Evolutionary conservation across 2,113 vertebrate genomes (phyloP).

Genomic region (Psephotus haematonotus): DNA sequence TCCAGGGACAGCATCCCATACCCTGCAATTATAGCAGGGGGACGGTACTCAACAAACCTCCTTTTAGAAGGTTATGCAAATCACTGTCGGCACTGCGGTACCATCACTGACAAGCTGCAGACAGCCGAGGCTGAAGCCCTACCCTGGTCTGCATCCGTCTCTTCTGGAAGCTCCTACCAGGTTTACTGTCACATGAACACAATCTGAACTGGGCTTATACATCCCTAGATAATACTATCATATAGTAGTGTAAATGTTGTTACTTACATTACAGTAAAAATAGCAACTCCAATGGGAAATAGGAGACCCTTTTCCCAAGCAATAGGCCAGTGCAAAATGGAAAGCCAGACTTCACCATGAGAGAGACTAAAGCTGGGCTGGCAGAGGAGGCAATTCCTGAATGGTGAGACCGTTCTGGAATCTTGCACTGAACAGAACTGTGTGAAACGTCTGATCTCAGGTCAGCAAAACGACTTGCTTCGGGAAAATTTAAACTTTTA

Average conservation of each 20-base stretch:
- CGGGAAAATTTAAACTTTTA: neutral
- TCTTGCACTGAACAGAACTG: neutral
- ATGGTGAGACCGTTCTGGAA: neutral
- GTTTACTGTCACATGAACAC: neutral
- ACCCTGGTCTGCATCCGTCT: rapidly evolving
- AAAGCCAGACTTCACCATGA: neutral
- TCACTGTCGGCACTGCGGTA: rapidly evolving
- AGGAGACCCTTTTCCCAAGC: neutral
- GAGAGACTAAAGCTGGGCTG: neutral
- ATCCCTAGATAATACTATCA: rapidly evolving
- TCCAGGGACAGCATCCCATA: neutral
- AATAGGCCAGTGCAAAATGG: neutral
- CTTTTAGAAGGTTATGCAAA: neutral
- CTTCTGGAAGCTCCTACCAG: neutral
- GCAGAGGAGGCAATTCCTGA: neutral
- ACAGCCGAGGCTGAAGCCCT: neutral
- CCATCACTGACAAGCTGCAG: neutral
- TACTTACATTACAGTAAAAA: neutral
- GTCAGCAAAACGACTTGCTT: neutral
- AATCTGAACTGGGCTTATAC: rapidly evolving
- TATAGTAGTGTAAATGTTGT: too few relatives aligned
- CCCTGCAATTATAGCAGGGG: neutral
- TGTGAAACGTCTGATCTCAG: neutral
- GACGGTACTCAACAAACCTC: neutral
- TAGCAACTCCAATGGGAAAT: rapidly evolving